A percentile compares a stretch with the other conserved stretches of the same genome.
Conservation (phyloP, 2,113 vertebrate species). For the Eublepharis macularius region DNA sequence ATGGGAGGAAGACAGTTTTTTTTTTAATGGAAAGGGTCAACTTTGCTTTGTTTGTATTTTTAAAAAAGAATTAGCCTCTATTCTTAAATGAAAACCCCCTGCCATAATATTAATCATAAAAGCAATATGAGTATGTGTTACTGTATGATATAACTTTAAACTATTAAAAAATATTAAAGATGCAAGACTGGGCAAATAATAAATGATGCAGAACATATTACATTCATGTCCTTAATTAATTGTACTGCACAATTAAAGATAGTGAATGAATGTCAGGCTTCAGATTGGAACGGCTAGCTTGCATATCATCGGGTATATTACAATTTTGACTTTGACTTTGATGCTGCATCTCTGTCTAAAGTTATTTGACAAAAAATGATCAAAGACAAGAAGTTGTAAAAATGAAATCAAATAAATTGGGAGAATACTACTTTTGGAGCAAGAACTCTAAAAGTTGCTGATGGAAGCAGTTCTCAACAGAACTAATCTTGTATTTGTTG, state of each 20-base stretch:
- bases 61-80: background rate
- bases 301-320: background rate
- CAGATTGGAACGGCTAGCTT: background rate
- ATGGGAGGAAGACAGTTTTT: background rate
- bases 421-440: background rate
- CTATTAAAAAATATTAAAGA: too few species aligned
- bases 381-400: background rate
- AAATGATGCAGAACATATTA: background rate
- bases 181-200: too few species aligned
- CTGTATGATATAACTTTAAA: background rate
- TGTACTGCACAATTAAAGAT: background rate
- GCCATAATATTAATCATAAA: background rate
- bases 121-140: background rate
- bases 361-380: background rate
- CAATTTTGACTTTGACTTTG: background rate
- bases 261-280: background rate
- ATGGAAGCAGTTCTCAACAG: background rate
- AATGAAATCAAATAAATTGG: background rate
- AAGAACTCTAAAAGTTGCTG: background rate
- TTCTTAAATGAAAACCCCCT: background rate
- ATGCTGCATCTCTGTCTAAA: background rate
- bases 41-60: background rate
- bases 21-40: background rate
- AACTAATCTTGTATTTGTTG: background rate
- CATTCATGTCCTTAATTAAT: background rate